phyloP scores from a whole-genome alignment of 2,888 invertebrate genomes.

The Eupithecia exiguata region DNA sequence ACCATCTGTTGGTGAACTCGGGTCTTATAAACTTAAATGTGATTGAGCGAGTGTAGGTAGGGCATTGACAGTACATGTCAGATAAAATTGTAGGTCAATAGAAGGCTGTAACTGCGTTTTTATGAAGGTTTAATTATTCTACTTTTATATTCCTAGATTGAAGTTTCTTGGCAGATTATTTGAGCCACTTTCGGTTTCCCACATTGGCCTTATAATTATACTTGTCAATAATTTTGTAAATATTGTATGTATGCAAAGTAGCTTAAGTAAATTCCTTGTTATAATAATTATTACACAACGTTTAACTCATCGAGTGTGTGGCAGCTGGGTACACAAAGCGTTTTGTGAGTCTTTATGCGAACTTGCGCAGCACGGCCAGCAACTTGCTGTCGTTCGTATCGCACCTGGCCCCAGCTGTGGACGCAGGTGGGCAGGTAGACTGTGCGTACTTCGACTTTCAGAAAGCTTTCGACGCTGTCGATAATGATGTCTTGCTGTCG shows the following conservation, averaged over 20 bases:
- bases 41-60: neutral
- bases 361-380: too few species aligned
- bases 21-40: too few species aligned
- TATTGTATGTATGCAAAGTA: neutral
- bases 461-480: too few species aligned
- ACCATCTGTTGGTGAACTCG: too few species aligned
- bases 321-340: neutral
- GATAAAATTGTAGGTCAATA: neutral
- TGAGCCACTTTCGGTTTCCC: neutral
- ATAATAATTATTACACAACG: neutral
- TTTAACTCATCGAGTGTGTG: neutral
- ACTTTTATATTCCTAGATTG: neutral
- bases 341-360: constrained; percentile 1
- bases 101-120: neutral
- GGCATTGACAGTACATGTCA: neutral
- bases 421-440: too few species aligned
- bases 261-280: neutral
- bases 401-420: too few species aligned
- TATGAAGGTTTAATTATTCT: neutral
- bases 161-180: neutral
- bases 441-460: too few species aligned
- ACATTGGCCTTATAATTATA: neutral
- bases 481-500: too few species aligned
- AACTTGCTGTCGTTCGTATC: too few species aligned
- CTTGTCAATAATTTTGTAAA: neutral